phyloP scores from a whole-genome alignment of 1,140 invertebrate genomes.

The Euura saliciscinereae region DNA sequence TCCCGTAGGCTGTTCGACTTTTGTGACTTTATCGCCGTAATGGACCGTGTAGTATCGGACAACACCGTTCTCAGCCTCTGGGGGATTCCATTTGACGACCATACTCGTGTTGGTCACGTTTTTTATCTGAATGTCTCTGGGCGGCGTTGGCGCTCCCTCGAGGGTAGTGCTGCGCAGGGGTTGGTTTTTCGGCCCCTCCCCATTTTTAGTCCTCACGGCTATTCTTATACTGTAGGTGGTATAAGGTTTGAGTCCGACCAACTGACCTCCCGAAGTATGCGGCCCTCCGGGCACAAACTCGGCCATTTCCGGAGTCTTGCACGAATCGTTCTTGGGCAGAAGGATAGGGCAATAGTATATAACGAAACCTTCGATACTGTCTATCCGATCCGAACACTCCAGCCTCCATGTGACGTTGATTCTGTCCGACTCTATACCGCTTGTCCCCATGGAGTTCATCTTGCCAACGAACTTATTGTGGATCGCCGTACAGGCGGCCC shows the following conservation, averaged over 20 bases:
- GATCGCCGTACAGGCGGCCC: conserved; percentile 70
- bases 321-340: conserved; percentile 57
- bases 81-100: conserved; percentile 72
- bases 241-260: conserved; percentile 70
- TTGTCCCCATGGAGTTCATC: conserved; percentile 62
- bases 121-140: conserved; percentile 60
- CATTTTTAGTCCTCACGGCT: conserved; percentile 74
- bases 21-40: conserved; percentile 42
- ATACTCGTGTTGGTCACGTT: conserved; percentile 73
- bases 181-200: conserved; percentile 73
- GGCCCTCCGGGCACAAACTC: conserved; percentile 59
- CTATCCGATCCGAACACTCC: conserved; percentile 65
- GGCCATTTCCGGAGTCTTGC: conserved; percentile 54
- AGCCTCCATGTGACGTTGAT: conserved; percentile 68
- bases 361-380: conserved; percentile 62
- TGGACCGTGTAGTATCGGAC: conserved; percentile 74
- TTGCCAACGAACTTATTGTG: conserved; percentile 65
- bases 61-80: conserved; percentile 74
- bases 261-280: conserved; percentile 46
- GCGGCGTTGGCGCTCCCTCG: conserved; percentile 71
- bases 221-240: conserved; percentile 79
- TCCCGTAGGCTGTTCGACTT: conserved; percentile 36
- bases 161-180: conserved; percentile 71
- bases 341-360: conserved; percentile 67
- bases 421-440: conserved; percentile 56